Percentiles rank a stretch among this genome's conserved stretches.
Conservation (phyloP, 2,113 vertebrate species). For the Lipotes vexillifer region DNA sequence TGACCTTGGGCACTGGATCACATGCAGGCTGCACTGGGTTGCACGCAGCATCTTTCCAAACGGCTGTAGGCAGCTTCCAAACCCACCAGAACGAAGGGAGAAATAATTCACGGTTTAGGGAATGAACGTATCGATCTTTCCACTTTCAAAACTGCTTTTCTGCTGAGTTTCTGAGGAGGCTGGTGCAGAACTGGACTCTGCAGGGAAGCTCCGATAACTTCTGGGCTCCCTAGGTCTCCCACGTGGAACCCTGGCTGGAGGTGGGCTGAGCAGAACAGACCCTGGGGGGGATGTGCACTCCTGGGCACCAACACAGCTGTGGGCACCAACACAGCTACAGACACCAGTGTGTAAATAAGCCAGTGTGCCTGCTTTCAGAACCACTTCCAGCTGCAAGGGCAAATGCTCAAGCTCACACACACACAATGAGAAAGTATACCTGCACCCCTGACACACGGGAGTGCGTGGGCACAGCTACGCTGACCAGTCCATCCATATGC, state of each 20-base stretch:
- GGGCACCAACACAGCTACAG: not conserved
- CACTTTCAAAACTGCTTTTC: not conserved
- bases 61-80: not conserved
- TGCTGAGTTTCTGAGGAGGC: not conserved
- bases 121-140: not conserved
- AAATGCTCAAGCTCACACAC: not conserved
- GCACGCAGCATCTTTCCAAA: not conserved
- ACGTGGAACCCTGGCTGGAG: not conserved
- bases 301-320: not conserved
- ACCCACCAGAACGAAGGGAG: not conserved
- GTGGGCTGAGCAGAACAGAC: not conserved
- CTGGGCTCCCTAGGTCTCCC: not conserved
- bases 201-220: not conserved
- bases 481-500: not conserved
- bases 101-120: not conserved
- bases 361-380: not conserved
- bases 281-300: not conserved
- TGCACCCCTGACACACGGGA: not conserved
- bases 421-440: not conserved
- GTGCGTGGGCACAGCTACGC: not conserved
- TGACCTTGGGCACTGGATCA: not conserved
- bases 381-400: not conserved
- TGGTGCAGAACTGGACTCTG: not conserved
- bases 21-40: too few species aligned
- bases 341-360: not conserved